phyloP scores from a whole-genome alignment of 2,888 invertebrate genomes.

The Stenolophus ochropezus region DNA sequence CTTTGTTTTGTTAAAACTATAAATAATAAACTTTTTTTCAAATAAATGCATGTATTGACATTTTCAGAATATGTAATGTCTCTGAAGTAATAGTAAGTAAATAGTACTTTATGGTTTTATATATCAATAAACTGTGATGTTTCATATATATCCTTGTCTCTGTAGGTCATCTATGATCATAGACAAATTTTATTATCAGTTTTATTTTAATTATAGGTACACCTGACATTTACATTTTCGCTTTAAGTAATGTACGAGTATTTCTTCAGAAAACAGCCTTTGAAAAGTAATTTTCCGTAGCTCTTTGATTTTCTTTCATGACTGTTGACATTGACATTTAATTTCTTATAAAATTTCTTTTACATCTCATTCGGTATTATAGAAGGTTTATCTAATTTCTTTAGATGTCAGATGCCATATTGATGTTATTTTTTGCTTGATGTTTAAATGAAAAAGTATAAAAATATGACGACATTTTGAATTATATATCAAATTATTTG shows the following conservation, averaged over 20 bases:
- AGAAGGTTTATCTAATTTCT: not conserved
- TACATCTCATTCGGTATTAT: not conserved
- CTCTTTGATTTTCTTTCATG: not conserved
- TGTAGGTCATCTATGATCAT: no score
- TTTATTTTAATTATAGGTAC: no score
- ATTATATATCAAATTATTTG: not conserved
- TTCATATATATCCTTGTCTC: no score
- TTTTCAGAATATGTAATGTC: no score
- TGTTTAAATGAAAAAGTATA: not conserved
- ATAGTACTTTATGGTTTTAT: no score
- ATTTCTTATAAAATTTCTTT: not conserved
- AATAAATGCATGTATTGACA: no score
- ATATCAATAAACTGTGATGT: no score
- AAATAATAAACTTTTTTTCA: no score
- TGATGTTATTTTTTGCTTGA: not conserved
- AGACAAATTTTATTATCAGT: no score
- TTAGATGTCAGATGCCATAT: not conserved
- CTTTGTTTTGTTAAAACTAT: no score
- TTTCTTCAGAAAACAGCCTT: not conserved
- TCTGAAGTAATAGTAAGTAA: no score
- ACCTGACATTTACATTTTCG: not conserved
- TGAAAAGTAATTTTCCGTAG: not conserved
- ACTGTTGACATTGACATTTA: not conserved
- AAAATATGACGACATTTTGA: not conserved
- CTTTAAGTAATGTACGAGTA: not conserved